phyloP scores from a whole-genome alignment of 2,888 invertebrate species.

The Enoplolaimus lenunculus region DNA sequence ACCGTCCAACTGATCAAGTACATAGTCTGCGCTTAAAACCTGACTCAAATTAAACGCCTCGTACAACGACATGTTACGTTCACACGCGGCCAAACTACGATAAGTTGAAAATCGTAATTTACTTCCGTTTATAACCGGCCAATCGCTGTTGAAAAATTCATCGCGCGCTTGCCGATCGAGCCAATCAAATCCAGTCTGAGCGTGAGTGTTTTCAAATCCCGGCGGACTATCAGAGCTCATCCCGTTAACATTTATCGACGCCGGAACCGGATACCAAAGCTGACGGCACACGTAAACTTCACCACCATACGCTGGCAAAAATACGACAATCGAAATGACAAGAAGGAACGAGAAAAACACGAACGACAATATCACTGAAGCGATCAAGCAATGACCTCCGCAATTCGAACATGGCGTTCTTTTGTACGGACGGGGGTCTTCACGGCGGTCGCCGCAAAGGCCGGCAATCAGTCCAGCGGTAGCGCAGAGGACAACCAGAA shows the following conservation, averaged over 20 bases:
- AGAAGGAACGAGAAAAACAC: conserved; percentile 13
- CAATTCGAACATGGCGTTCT: not conserved
- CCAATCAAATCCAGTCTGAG: not conserved
- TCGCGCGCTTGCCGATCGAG: not conserved
- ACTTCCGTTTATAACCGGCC: not conserved
- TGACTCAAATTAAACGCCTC: not conserved
- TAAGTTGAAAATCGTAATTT: not conserved
- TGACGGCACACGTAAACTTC: not conserved
- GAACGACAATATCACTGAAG: conserved; percentile 3
- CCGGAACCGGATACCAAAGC: not conserved
- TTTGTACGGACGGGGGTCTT: not conserved
- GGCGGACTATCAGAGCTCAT: too few species aligned
- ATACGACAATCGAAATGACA: not conserved
- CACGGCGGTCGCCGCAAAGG: not conserved
- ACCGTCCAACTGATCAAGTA: not conserved
- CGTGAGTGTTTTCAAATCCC: too few species aligned
- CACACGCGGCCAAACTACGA: not conserved
- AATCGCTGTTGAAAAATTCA: not conserved
- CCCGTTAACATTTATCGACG: too few species aligned
- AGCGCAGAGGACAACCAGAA: not conserved
- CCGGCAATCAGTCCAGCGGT: not conserved
- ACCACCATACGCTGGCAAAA: not conserved
- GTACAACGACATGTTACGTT: not conserved
- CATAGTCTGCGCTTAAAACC: not conserved
- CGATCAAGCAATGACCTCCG: conserved; percentile 18